Evolutionary conservation across 2,888 invertebrate genomes (phyloP), one percentile per base, ranked within the genome.

Genomic region (Ephialtes manifestator): DNA sequence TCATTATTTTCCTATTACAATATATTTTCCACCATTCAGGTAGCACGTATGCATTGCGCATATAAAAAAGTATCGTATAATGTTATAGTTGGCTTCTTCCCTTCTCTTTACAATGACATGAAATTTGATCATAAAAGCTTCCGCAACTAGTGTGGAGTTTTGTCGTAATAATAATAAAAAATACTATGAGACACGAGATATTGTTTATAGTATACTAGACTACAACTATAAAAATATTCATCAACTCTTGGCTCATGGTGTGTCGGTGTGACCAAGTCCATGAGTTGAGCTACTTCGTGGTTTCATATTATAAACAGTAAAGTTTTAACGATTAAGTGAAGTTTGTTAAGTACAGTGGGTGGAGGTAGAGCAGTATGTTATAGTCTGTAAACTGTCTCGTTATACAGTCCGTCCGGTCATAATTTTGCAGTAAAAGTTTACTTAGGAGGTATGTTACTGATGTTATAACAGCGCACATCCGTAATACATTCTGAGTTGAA

Each of bases 211-310:
- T 43, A 20, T 18, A 43, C 31, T 53, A 20, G 55, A 77, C 53
- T 35, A 24, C n/a, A 35, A 70, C 68, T 74, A 68, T 75, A 71
- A 72, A 82, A 82, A 51, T 65, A 82, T 74, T 81, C 67, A 55
- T 63, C 68, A 48, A 68, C 68, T 60, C 63, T 51, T 53, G 31
- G 39, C 39, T 39, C 43, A 35, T 13, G 20, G 35, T 39, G 63
- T 11, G 60, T n/a, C 28, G 72, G 18, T 70, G 68, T 35, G 48
- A 60, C 60, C 60, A 15, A 53, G 60, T 35, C 48, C 80, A 5
- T 5, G 60, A 58, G 65, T 58, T 28, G 31, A 48, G 15, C 48
- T 55, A 58, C 58, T 70, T 46, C 24, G 48, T 39, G 58, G 51
- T 70, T 18, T 75, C 60, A 28, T 18, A 31, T 75, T 20, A 67